Percentiles rank a stretch among this genome's conserved stretches.
Evolutionary conservation across 1,140 invertebrate genomes (phyloP).

Genomic region (Diabrotica virgifera): DNA sequence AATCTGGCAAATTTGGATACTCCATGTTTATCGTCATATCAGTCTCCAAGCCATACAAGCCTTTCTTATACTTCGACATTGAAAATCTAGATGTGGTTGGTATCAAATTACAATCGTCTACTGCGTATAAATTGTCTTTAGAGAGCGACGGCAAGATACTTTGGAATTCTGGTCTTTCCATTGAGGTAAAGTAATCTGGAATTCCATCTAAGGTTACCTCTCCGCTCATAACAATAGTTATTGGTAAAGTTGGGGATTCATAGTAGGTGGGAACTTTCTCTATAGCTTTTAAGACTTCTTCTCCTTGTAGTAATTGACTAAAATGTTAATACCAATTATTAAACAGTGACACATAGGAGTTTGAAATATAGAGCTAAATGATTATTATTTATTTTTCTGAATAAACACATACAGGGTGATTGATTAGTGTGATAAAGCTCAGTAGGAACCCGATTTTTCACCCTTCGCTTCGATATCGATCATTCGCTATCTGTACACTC

Average conservation of each 20-base stretch:
- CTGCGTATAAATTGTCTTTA: constrained; percentile 1
- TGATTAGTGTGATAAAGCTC: no score
- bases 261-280: constrained; percentile 52
- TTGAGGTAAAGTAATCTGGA: background rate
- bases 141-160: background rate
- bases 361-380: no score
- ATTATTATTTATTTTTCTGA: no score
- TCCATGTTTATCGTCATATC: constrained; percentile 3
- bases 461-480: no score
- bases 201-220: constrained; percentile 27
- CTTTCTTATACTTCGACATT: background rate
- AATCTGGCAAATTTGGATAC: background rate
- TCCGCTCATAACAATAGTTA: constrained; percentile 48
- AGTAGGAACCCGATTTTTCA: no score
- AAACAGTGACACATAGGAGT: no score
- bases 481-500: no score
- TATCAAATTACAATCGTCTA: background rate
- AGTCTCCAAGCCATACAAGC: constrained; percentile 5
- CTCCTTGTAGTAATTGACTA: constrained; percentile 54
- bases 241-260: constrained; percentile 49
- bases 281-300: constrained; percentile 50
- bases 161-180: constrained; percentile 4
- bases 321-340: constrained; percentile 8
- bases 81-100: background rate
- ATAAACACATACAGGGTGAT: no score